phyloP scores from a whole-genome alignment of 1,140 invertebrate genomes.

The Procambarus virginalis region DNA sequence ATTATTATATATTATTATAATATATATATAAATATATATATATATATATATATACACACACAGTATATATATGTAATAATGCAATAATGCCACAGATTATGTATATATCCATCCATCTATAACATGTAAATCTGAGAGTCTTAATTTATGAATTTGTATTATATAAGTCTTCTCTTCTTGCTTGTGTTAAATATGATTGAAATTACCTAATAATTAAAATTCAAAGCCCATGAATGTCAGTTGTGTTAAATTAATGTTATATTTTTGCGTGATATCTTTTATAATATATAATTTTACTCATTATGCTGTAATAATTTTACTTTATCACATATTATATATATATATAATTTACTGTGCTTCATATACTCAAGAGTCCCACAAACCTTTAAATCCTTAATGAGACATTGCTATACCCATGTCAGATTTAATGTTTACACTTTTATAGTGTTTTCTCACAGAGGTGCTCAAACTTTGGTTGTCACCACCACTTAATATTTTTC shows the following conservation, averaged over 20 bases:
- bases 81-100: no score
- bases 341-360: not conserved
- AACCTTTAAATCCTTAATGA: not conserved
- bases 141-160: no score
- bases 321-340: not conserved
- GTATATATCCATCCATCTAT: no score
- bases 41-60: no score
- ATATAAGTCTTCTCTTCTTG: no score
- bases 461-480: not conserved
- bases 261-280: not conserved
- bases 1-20: no score
- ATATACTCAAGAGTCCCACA: constrained; percentile 4
- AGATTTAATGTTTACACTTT: not conserved
- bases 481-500: not conserved
- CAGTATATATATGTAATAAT: no score
- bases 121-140: no score
- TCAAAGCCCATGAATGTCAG: not conserved
- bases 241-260: not conserved
- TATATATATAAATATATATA: no score
- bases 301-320: not conserved
- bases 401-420: not conserved
- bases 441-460: not conserved
- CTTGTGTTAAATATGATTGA: no score
- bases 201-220: not conserved
- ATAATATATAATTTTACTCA: not conserved